Evolutionary conservation across 2,113 vertebrate species (phyloP).

Genomic region (Blennius ocellaris): DNA sequence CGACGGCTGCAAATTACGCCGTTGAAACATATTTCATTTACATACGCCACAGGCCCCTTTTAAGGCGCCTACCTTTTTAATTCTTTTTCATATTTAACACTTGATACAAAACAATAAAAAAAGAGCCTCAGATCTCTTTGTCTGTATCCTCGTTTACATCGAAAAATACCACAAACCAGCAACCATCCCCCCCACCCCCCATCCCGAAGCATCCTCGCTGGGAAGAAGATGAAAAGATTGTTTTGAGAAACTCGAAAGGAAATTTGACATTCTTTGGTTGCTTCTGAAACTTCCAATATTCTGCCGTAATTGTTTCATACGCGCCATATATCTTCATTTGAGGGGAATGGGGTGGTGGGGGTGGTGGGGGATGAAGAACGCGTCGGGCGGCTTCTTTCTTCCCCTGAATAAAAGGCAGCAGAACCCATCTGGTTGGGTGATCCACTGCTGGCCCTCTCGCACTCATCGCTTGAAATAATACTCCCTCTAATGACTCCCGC

Average conservation of each 20-base stretch:
- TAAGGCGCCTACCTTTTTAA: conserved; percentile 79
- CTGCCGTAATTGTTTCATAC: conserved; percentile 96
- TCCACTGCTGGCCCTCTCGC: conserved; percentile 96
- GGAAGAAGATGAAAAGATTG: conserved; percentile 83
- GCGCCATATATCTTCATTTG: conserved; percentile 96
- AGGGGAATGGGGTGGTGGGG: conserved; percentile 38
- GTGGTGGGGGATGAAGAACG: conserved; percentile 74
- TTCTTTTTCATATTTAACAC: conserved; percentile 79
- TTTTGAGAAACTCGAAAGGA: conserved; percentile 86
- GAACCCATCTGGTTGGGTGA: conserved; percentile 99
- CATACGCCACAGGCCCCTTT: conserved; percentile 72
- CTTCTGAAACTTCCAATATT: conserved; percentile 97
- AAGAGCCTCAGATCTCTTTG: conserved; percentile 76
- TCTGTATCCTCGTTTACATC: conserved; percentile 74
- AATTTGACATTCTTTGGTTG: conserved; percentile 96
- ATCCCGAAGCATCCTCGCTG: conserved; percentile 60
- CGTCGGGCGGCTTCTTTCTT: conserved; percentile 72
- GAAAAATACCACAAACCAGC: conserved; percentile 15
- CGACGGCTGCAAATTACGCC: conserved; percentile 65
- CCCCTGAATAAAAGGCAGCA: conserved; percentile 91
- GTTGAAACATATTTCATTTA: conserved; percentile 75
- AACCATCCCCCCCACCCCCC: conserved; percentile 17
- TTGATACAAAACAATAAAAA: conserved; percentile 68
- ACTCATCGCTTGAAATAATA: conserved; percentile 99
- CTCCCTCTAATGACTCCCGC: conserved; percentile 99